Base-by-base conservation (phyloP, 2,797 vertebrate genomes). In the Pagetopsis macropterus region DNA sequence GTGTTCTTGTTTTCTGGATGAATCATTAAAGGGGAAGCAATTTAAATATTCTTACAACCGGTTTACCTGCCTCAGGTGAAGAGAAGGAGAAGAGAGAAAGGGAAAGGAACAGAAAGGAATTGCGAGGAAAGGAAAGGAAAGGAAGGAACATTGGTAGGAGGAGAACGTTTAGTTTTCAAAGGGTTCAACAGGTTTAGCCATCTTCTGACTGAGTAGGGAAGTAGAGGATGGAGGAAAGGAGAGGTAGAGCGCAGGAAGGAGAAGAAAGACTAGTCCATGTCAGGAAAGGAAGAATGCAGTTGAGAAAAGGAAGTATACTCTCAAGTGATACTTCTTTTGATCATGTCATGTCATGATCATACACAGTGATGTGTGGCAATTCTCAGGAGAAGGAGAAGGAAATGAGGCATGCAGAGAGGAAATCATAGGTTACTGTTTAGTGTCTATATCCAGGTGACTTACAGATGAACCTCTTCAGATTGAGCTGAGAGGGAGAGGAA, bases 161-260 rank as follows among this genome's bases (percentile, higher is more conserved):
- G 52, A 17, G 5, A 64, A 65, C 21, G n/a, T 55, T 56, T 49
- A 44, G 45, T 51, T 48, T 45, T 69, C 37, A 45, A 61, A 50
- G 49, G 50, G 21, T 56, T 61, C 66, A 61, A 49, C 55, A 37
- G 55, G 13, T 70, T 44, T 15, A 75, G 45, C 45, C 49, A 57
- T 49, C 19, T 31, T 56, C 61, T 54, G 19, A 44, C 61, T 54
- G 19, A 44, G 27, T 51, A 27, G 27, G 10, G 19, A 65, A 23
- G 13, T 12, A 27, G 27, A 27, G 4, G 27, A 3, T 6, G 61
- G 37, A 21, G 3, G n/a, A 43, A 61, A 8, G 40, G 37, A 19
- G 45, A 19, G 13, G 27, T 3, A 40, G 37, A 65, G 16, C 16
- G 33, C 6, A 48, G 37, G 31, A 40, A 33, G 7, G 49, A 37